Conservation (phyloP, 35 echinoderm and acorn worm genomes). For the Strongylocentrotus purpuratus region DNA sequence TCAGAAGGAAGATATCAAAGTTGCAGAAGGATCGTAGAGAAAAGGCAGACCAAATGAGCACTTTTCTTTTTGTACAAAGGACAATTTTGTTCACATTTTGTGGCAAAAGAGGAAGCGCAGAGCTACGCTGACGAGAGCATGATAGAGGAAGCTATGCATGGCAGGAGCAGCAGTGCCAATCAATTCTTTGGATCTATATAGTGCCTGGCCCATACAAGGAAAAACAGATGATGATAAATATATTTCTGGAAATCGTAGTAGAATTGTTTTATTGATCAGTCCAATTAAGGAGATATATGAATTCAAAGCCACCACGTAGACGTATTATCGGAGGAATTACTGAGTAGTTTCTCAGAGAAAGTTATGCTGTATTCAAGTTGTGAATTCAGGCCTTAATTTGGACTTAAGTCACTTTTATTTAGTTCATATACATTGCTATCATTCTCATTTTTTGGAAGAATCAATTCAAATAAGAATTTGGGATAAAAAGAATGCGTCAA, state of each 20-base stretch:
- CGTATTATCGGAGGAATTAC: background rate
- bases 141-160: background rate
- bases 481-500: background rate
- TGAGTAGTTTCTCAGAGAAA: background rate
- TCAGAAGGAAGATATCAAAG: conserved; percentile 38
- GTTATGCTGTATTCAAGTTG: background rate
- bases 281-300: background rate
- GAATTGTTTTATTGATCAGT: background rate
- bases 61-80: background rate
- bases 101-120: background rate
- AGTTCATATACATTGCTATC: background rate
- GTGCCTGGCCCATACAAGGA: background rate
- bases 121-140: background rate
- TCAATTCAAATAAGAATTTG: background rate
- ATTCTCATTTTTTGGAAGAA: background rate
- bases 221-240: background rate
- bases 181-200: background rate
- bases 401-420: background rate
- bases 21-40: background rate
- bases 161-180: background rate
- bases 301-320: background rate
- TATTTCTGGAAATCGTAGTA: background rate
- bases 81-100: conserved; percentile 6
- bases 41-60: background rate
- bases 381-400: background rate